A percentile compares a stretch with the other conserved stretches of the same genome.
Conservation (phyloP, 2,113 vertebrate genomes). For the Gymnarchus niloticus region DNA sequence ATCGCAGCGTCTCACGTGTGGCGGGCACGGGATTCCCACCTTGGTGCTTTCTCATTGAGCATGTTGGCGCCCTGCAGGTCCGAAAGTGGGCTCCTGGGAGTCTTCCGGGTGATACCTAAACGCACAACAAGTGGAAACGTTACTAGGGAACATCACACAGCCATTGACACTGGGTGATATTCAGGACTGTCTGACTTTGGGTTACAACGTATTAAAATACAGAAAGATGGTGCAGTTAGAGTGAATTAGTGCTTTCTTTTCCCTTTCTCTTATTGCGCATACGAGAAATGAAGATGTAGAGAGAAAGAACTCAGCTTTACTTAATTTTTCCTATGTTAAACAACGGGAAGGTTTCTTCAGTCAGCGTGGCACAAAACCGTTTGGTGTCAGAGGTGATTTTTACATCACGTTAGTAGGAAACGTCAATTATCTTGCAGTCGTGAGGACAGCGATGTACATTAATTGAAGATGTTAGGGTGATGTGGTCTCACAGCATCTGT, state of each 20-base stretch:
- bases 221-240: not conserved
- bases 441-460: not conserved
- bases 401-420: not conserved
- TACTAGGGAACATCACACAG: not conserved
- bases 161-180: not conserved
- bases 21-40: constrained; percentile 62
- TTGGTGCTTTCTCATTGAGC: constrained; percentile 71
- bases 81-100: constrained; percentile 78
- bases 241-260: constrained; percentile 17
- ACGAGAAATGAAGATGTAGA: not conserved
- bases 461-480: not conserved
- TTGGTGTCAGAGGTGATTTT: not conserved
- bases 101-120: constrained; percentile 80
- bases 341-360: not conserved
- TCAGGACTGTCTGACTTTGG: not conserved
- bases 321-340: not conserved
- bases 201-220: not conserved
- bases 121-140: constrained; percentile 15
- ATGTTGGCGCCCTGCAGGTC: constrained; percentile 88
- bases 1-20: not conserved
- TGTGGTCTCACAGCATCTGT: not conserved
- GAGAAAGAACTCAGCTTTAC: not conserved
- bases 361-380: not conserved
- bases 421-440: not conserved
- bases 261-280: not conserved